Percentiles rank a stretch among this genome's conserved stretches.
Evolutionary conservation across 2,113 vertebrate genomes (phyloP).

Genomic region (Ellobius talpinus): DNA sequence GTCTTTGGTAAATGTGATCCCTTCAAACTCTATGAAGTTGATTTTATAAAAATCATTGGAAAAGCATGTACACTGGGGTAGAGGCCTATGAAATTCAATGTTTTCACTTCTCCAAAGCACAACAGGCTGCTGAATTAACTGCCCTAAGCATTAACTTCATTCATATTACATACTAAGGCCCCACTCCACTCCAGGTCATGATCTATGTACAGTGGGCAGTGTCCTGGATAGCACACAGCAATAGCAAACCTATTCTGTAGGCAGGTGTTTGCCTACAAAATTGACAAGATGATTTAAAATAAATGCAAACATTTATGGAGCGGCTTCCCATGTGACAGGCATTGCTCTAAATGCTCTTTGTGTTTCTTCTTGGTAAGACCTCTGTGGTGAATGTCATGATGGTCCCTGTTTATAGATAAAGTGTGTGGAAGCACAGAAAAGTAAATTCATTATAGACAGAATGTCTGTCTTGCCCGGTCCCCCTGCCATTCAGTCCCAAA

Average conservation of each 20-base stretch:
- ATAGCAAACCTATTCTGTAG: neutral
- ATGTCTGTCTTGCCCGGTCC: no score
- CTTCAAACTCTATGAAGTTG: neutral
- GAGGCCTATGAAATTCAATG: neutral
- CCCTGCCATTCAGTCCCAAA: no score
- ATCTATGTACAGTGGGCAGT: neutral
- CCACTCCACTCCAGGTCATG: neutral
- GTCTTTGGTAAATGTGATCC: neutral
- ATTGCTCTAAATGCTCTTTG: neutral
- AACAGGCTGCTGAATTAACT: neutral
- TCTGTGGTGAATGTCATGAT: neutral
- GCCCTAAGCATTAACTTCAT: neutral
- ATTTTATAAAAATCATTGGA: constrained; percentile 1
- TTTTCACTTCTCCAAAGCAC: neutral
- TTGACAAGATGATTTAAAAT: neutral
- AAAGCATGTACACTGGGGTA: neutral
- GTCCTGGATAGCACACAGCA: neutral
- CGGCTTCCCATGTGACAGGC: neutral
- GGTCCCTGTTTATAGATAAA: neutral
- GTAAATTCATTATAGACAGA: neutral
- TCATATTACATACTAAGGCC: neutral
- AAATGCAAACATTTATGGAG: neutral
- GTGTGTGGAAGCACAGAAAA: neutral
- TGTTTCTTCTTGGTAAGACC: neutral
- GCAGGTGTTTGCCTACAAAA: neutral